phyloP scores from a whole-genome alignment of 2,888 invertebrate genomes.

The Sycophila texana region DNA sequence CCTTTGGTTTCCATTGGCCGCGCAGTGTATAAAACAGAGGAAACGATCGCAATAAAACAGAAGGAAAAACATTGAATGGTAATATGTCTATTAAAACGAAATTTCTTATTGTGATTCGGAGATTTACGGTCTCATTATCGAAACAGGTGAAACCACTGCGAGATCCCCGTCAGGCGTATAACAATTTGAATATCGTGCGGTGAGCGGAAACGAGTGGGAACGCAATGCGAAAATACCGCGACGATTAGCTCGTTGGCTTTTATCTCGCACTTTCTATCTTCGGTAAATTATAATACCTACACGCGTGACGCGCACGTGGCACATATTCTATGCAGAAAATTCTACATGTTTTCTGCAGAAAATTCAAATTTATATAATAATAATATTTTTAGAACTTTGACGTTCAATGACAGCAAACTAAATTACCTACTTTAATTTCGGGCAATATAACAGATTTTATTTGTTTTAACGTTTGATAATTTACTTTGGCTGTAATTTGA shows the following conservation, averaged over 20 bases:
- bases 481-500: too few relatives aligned
- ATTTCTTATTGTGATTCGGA: not conserved
- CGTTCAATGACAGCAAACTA: too few relatives aligned
- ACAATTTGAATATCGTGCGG: conserved; percentile 3
- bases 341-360: too few relatives aligned
- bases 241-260: conserved; percentile 20
- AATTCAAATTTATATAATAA: too few relatives aligned
- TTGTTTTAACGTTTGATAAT: too few relatives aligned
- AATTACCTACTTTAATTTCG: too few relatives aligned
- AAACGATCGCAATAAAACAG: conserved; percentile 7
- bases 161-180: not conserved
- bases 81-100: conserved; percentile 7
- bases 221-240: conserved; percentile 19
- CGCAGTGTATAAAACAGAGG: not conserved
- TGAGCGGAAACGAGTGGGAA: conserved; percentile 8
- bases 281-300: conserved; percentile 43
- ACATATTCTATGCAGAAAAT: too few relatives aligned
- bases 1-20: not conserved
- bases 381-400: too few relatives aligned
- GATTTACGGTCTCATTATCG: not conserved
- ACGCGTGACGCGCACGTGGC: conserved; percentile 12
- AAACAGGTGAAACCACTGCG: not conserved
- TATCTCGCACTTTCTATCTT: conserved; percentile 37
- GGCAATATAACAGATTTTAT: too few relatives aligned
- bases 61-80: not conserved